phyloP scores from a whole-genome alignment of 2,113 vertebrate genomes.

The Xiphophorus hellerii region DNA sequence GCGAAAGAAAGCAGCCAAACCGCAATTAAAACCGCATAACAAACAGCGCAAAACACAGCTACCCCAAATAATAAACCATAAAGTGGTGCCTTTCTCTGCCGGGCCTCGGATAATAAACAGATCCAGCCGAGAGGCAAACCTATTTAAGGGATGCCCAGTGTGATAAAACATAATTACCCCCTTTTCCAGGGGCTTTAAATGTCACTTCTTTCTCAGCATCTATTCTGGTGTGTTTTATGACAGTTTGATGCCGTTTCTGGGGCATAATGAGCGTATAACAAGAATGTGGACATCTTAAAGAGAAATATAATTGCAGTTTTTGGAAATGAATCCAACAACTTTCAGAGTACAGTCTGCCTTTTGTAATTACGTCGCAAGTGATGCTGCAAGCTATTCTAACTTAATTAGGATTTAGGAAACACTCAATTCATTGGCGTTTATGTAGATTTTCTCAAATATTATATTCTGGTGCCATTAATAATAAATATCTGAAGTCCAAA shows the following conservation, averaged over 20 bases:
- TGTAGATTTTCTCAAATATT: neutral
- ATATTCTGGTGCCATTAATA: too few relatives aligned
- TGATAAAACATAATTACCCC: conserved; percentile 60
- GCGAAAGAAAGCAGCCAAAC: conserved; percentile 36
- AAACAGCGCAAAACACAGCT: conserved; percentile 60
- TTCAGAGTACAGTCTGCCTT: neutral
- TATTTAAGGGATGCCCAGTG: conserved; percentile 28
- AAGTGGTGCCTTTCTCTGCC: conserved; percentile 28
- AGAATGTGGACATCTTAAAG: neutral
- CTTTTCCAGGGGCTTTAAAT: conserved; percentile 29
- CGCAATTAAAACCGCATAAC: conserved; percentile 64
- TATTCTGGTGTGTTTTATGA: conserved; percentile 11
- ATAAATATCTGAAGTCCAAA: too few relatives aligned
- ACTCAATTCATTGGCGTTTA: too few relatives aligned
- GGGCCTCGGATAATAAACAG: conserved; percentile 48
- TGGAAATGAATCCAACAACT: conserved; percentile 1
- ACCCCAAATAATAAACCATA: conserved; percentile 67
- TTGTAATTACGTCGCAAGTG: neutral
- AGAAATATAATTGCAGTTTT: neutral
- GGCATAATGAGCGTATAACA: conserved; percentile 10
- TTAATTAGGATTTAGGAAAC: neutral
- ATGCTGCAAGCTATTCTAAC: neutral
- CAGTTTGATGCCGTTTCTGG: conserved; percentile 18
- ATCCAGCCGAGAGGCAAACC: conserved; percentile 8
- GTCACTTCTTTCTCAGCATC: conserved; percentile 17